phyloP scores from a whole-genome alignment of 2,888 invertebrate species.

The Parascotia fuliginaria region DNA sequence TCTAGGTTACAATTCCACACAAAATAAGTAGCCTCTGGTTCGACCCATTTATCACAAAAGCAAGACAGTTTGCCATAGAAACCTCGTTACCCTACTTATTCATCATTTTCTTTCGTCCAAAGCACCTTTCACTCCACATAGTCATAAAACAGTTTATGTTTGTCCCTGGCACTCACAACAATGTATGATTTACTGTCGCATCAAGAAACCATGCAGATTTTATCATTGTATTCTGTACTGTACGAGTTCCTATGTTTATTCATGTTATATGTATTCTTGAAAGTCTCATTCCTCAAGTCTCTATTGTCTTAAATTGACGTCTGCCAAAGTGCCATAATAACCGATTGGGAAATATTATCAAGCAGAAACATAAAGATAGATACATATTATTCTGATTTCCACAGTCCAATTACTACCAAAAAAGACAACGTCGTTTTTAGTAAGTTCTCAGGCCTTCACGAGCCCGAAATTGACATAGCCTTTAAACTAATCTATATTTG shows the following conservation, averaged over 20 bases:
- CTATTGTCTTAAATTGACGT: too few species aligned
- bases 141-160: constrained; percentile 27
- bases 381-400: too few species aligned
- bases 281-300: too few species aligned
- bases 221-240: constrained; percentile 15
- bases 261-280: constrained; percentile 7
- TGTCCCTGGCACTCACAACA: constrained; percentile 12
- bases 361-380: too few species aligned
- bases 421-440: too few species aligned
- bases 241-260: constrained; percentile 7
- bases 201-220: constrained; percentile 28
- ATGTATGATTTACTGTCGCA: constrained; percentile 28
- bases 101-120: constrained; percentile 7
- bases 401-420: too few species aligned
- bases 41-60: neutral
- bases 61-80: neutral
- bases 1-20: neutral
- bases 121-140: constrained; percentile 1
- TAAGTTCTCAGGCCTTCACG: too few species aligned
- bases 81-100: constrained; percentile 5
- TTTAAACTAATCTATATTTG: too few species aligned
- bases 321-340: too few species aligned
- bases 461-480: too few species aligned
- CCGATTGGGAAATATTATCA: too few species aligned
- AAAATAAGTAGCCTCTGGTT: neutral